Evolutionary conservation across 2,888 invertebrate species (phyloP).

Genomic region (Dolomedes plantarius): DNA sequence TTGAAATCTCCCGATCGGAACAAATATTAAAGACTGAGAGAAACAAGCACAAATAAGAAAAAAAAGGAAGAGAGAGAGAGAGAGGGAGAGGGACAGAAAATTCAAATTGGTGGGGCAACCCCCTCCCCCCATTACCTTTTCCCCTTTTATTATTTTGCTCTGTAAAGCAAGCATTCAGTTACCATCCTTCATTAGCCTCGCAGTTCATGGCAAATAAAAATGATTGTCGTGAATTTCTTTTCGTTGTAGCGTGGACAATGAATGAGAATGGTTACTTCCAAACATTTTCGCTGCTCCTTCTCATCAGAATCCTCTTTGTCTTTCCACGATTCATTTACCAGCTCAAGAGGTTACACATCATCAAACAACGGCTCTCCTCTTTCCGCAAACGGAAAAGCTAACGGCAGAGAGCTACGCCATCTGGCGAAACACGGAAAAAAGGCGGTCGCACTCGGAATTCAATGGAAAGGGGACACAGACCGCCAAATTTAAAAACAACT

Average conservation of each 20-base stretch:
- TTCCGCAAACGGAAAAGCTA: constrained; percentile 55
- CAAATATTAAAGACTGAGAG: constrained; percentile 51
- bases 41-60: constrained; percentile 39
- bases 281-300: constrained; percentile 67
- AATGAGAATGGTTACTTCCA: constrained; percentile 68
- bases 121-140: background rate
- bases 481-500: too few relatives aligned
- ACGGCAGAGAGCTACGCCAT: constrained; percentile 24
- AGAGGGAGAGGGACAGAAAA: constrained; percentile 40
- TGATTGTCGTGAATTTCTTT: constrained; percentile 70
- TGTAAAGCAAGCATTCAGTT: constrained; percentile 32
- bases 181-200: constrained; percentile 69
- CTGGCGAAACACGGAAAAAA: constrained; percentile 18
- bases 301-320: constrained; percentile 69
- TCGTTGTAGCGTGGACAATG: constrained; percentile 64
- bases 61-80: too few relatives aligned
- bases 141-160: constrained; percentile 29
- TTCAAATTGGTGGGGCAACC: constrained; percentile 43
- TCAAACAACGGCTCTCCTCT: constrained; percentile 62
- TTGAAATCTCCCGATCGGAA: constrained; percentile 63
- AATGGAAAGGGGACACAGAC: too few relatives aligned
- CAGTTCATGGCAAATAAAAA: constrained; percentile 68
- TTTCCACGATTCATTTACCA: constrained; percentile 71
- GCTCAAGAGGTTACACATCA: constrained; percentile 71
- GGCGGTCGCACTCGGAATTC: too few relatives aligned